Conservation (phyloP, 1,140 invertebrate genomes). For the Drosophila yakuba region DNA sequence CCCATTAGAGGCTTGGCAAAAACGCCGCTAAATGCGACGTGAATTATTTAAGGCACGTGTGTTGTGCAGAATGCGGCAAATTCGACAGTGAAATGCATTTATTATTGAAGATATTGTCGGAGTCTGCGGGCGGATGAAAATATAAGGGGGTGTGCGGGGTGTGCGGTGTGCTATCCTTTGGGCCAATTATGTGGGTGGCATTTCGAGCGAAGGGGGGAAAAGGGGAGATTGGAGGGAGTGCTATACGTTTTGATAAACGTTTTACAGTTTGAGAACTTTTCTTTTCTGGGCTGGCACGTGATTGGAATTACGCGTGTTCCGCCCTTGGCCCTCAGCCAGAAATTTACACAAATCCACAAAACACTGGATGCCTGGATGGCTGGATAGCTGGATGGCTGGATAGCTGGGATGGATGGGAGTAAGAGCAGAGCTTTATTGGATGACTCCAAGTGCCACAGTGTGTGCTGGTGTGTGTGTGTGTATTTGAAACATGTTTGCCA, state of each 20-base stretch:
- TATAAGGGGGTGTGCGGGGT: not conserved
- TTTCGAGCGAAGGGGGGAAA: not conserved
- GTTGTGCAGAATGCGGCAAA: conserved; percentile 80
- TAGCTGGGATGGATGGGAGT: not conserved
- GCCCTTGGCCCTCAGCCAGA: conserved; percentile 47
- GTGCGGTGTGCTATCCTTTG: conserved; percentile 29
- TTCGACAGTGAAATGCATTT: conserved; percentile 82
- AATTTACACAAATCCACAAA: conserved; percentile 63
- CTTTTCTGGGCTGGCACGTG: conserved; percentile 69
- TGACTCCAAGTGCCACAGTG: not conserved
- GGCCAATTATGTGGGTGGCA: conserved; percentile 41
- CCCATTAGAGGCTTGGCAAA: conserved; percentile 63
- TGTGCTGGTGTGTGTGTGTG: not conserved
- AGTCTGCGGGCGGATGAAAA: conserved; percentile 23
- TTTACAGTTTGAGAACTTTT: conserved; percentile 82
- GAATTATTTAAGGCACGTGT: conserved; percentile 83
- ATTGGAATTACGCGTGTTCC: conserved; percentile 74
- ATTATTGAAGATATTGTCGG: conserved; percentile 76
- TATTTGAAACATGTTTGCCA: conserved; percentile 59
- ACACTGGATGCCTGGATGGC: conserved; percentile 10
- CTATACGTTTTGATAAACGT: conserved; percentile 74
- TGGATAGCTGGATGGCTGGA: too few species aligned
- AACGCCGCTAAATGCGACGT: conserved; percentile 78
- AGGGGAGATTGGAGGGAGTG: not conserved
- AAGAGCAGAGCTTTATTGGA: conserved; percentile 28